Evolutionary conservation across 2,113 vertebrate species (phyloP), one percentile per base, ranked within the genome.

Genomic region (Myotis davidii): DNA sequence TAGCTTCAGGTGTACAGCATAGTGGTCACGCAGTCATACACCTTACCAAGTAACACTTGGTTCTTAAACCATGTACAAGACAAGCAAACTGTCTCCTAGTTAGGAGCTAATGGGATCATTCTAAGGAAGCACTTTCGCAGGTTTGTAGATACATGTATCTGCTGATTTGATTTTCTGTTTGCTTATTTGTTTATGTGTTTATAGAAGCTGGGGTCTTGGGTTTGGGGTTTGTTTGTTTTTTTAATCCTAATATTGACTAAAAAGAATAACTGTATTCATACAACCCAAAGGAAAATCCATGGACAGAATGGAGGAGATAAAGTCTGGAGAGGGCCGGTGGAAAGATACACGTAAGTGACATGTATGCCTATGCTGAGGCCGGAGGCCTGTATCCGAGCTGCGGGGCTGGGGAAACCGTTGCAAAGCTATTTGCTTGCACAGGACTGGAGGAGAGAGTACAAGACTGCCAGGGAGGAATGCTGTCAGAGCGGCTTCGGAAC

Each of bases 381-480:
- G 52, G 25, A 37, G 5, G 56, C 50, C 11, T 29, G 37, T 39
- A 20, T n/a, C 37, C 23, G 25, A 73, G 61, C 76, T 69, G 73
- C 61, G 20, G 0, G 50, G 64, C 20, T n/a, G 45, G 27, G 76
- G 65, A 93, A 85, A 86, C 82, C 56, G 54, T 94, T 34, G 48
- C 90, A 96, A 93, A 96, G 61, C 65, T 93, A 97, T 97, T 97
- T 97, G 96, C 97, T 97, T 82, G 93, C 97, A 96, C 91, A 97
- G 77, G 84, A 25, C 84, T 82, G 79, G 89, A 97, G 84, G 94
- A 91, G 96, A 89, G 97, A 97, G 54, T 95, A 97, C 97, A 97
- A 5, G 94, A 89, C 93, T 97, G 97, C 97, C 97, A 97, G 97
- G 97, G 97, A 77, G 95, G 94, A 96, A 95, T 93, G 95, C 88